Evolutionary conservation across 2,113 vertebrate species (phyloP).

Genomic region (Limanda limanda): DNA sequence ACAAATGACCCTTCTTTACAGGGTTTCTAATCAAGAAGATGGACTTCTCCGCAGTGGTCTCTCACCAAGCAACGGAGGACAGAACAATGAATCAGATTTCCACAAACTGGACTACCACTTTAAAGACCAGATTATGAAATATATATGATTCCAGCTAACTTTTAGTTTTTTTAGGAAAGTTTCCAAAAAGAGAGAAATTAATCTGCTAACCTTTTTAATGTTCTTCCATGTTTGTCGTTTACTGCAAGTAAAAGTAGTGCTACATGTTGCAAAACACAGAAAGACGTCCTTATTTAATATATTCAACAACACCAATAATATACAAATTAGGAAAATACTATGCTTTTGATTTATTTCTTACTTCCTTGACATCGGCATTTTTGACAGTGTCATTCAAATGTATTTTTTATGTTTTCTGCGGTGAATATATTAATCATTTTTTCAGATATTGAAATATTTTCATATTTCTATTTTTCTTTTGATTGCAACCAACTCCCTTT

Average conservation of each 20-base stretch:
- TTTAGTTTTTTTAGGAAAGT: not conserved
- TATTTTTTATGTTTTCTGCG: no score
- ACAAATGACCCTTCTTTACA: slow-evolving; percentile 30
- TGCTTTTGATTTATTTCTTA: not conserved
- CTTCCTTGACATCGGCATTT: no score
- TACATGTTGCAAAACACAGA: not conserved
- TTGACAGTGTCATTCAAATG: no score
- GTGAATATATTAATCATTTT: no score
- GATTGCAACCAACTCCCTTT: no score
- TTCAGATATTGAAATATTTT: no score
- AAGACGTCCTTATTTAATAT: not conserved
- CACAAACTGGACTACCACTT: slow-evolving; percentile 25
- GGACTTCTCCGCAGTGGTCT: slow-evolving; percentile 32
- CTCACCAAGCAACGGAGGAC: slow-evolving; percentile 29
- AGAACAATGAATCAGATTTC: slow-evolving; percentile 43
- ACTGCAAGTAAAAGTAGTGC: not conserved
- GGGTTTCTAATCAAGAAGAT: slow-evolving; percentile 17
- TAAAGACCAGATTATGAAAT: slow-evolving; percentile 26
- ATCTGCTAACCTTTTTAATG: not conserved
- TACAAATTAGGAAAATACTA: not conserved
- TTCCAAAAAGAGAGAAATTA: slow-evolving; percentile 5
- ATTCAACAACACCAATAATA: not conserved
- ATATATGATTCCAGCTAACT: not conserved
- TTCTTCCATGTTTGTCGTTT: not conserved
- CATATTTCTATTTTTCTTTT: no score